Evolutionary conservation across 2,113 vertebrate genomes (phyloP).

Genomic region (Hypocryptadius cinnamomeus): DNA sequence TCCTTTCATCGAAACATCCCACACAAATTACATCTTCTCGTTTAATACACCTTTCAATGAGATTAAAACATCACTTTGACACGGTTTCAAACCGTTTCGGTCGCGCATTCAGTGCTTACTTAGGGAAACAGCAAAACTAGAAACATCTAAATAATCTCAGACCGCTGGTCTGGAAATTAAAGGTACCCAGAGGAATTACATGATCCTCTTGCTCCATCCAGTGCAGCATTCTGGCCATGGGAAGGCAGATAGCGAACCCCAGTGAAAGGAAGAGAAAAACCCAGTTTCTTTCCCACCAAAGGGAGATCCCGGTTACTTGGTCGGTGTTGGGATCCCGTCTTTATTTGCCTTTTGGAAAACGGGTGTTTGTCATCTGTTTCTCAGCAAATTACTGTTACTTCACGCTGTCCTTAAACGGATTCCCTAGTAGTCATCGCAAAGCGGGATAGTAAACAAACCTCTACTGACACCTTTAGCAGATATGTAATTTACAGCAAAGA

Average conservation of each 20-base stretch:
- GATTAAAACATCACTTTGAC: conserved; percentile 82
- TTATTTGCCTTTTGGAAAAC: neutral
- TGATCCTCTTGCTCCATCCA: neutral
- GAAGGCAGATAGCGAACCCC: neutral
- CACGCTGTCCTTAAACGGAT: neutral
- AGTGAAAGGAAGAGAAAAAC: neutral
- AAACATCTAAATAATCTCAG: neutral
- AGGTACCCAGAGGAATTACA: neutral
- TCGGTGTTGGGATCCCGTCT: neutral
- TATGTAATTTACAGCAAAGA: neutral
- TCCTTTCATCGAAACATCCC: conserved; percentile 68
- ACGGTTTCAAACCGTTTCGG: conserved; percentile 61
- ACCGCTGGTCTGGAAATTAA: neutral
- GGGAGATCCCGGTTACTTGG: neutral
- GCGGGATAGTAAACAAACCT: neutral
- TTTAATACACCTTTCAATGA: conserved; percentile 74
- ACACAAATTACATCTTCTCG: conserved; percentile 71
- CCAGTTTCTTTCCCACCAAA: neutral
- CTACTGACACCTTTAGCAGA: neutral
- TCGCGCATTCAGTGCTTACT: conserved; percentile 21
- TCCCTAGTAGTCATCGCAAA: neutral
- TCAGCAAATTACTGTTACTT: neutral
- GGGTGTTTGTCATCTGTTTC: neutral
- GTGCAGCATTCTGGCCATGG: neutral
- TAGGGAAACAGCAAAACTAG: conserved; percentile 40